Evolutionary conservation across 2,797 vertebrate species (phyloP).

Genomic region (Hydrolagus colliei): DNA sequence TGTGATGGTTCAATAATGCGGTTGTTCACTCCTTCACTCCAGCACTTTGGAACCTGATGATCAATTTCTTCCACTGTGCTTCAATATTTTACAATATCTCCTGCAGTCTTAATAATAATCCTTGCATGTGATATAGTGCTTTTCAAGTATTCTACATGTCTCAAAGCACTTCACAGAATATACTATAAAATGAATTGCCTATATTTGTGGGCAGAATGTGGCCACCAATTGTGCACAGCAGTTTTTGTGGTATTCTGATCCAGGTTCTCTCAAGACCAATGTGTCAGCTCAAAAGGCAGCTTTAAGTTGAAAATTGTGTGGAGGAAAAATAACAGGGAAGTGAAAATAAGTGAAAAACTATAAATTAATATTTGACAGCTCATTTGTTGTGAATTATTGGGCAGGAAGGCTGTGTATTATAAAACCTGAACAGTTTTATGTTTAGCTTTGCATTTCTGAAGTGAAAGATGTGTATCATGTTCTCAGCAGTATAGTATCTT

Average conservation of each 20-base stretch:
- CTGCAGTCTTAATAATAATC: neutral
- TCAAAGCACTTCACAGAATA: too few species aligned
- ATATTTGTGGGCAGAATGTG: too few species aligned
- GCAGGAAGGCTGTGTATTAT: too few species aligned
- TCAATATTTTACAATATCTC: neutral
- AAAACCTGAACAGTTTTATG: too few species aligned
- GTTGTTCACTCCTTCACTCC: slow-evolving; percentile 51
- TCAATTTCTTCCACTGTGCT: neutral
- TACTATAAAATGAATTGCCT: too few species aligned
- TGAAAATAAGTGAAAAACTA: neutral
- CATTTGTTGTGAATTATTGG: too few species aligned
- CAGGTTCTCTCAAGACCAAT: neutral
- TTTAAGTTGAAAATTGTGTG: neutral
- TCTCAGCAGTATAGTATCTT: neutral
- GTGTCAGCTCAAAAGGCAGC: too few species aligned
- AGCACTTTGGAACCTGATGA: slow-evolving; percentile 23
- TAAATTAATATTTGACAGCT: neutral
- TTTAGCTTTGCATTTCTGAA: neutral
- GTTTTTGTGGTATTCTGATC: neutral
- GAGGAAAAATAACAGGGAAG: neutral
- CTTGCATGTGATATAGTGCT: too few species aligned
- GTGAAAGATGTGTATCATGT: neutral
- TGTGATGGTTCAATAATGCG: neutral
- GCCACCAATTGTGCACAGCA: neutral
- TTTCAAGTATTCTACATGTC: too few species aligned